Base-by-base conservation (phyloP, 2,888 invertebrate species). In the Steinernema hermaphroditum region DNA sequence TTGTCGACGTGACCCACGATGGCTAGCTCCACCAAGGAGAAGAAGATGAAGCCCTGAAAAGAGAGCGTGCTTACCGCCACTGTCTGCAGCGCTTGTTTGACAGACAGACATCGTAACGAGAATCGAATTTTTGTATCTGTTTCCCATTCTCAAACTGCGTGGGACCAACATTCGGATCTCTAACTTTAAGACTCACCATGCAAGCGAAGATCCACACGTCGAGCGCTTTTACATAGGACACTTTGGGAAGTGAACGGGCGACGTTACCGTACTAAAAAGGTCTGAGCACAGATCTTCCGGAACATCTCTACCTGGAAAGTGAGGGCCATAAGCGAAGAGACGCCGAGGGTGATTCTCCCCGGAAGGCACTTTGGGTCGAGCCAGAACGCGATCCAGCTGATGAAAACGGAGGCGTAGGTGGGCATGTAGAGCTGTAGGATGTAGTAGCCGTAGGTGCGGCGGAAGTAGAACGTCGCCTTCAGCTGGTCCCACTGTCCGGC, bases 311-410 rank as follows among this genome's bases (percentile, higher is more conserved):
- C 74, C 70, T 77, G 77, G 54, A 77, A 77, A n/a, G 77, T 77
- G 8, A 77, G 72, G 2, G 77, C 77, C 70, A 73, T 71, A 2
- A 73, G 50, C 22, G 73, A 68, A n/a, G 72, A 72, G 6, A 77
- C 74, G 41, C 76, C 74, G 37, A 77, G 72, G 0, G 77, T 77
- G 22, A 76, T 77, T 22, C 77, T 16, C 0, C 75, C 77, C 0
- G 77, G 77, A 22, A 77, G 71, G 34, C 77, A 77, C 68, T 76
- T 76, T 1, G 77, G 34, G 41, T 77, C 77, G 27, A 77, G 72
- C 77, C 77, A 77, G 69, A 77, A 77, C 2, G 77, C 75, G 22
- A 77, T 77, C 77, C 77, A 77, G 49, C 77, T 77, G 57, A 75
- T 75, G 37, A 73, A 73, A 14, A 75, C 75, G 43, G 69, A 69